Evolutionary conservation across 2,113 vertebrate genomes (phyloP), one percentile per base, ranked within the genome.

Genomic region (Electrona antarctica): DNA sequence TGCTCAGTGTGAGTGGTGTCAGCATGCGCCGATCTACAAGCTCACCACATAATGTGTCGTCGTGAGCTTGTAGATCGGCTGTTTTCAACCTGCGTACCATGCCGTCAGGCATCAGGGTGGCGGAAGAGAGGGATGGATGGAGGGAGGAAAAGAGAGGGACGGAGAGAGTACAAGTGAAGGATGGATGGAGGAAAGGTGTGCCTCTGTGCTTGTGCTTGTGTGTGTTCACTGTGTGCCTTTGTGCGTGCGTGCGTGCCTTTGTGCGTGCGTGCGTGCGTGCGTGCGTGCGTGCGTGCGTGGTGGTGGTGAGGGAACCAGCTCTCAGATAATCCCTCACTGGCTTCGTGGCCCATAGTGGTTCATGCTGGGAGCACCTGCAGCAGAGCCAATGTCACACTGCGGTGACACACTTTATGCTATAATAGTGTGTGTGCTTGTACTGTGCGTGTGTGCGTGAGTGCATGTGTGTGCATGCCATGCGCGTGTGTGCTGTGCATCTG

Each of bases 291-390:
- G 54, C 47, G 33, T 14, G 70, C 7, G 60, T 45, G 61, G 63
- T 76, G 79, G 69, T 70, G 71, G 59, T 15, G 52, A 74, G 75
- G 77, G 71, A 74, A 79, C 69, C 10, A 50, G 69, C 79, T 81
- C 61, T 65, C 73, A 71, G 78, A 84, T 80, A 85, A 91, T 85
- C 81, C 74, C 66, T 82, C 83, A 69, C 77, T 52, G 48, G 61
- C 69, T 78, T 81, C 80, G 73, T 80, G 76, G 64, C 83, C 76
- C 79, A 51, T 71, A 67, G 74, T 54, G 11, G 73, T 78, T 85
- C 72, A 81, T 59, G 76, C 65, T 71, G 80, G 68, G 78, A 80
- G 79, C 87, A 92, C 87, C 90, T 91, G 85, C 88, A 90, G 74
- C 82, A 85, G 77, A 78, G 83, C 33, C 14, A 79, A 78, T 73